A percentile compares a stretch with the other conserved stretches of the same genome.
Conservation (phyloP, 2,113 vertebrate genomes). For the Neotragus moschatus region DNA sequence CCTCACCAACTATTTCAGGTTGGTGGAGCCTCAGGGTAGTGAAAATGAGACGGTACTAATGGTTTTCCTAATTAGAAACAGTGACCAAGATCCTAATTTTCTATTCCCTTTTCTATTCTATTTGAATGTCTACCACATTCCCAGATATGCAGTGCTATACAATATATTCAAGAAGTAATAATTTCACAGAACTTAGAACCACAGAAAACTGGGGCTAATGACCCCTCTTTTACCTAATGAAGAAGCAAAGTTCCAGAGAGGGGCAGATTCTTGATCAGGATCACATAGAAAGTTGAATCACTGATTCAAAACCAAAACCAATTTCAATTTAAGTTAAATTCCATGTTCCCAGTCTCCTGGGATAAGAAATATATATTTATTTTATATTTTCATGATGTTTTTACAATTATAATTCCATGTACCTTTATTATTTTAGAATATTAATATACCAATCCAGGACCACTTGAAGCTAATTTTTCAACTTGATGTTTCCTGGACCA, state of each 20-base stretch:
- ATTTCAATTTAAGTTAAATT: not conserved
- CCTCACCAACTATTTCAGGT: conserved; percentile 2
- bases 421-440: not conserved
- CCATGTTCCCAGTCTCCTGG: not conserved
- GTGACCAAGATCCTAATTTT: conserved; percentile 50
- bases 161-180: conserved; percentile 44
- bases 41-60: conserved; percentile 44
- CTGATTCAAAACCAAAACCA: not conserved
- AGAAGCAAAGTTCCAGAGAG: not conserved
- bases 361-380: not conserved
- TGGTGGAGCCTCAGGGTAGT: not conserved
- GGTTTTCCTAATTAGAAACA: conserved; percentile 46
- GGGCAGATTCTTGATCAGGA: not conserved
- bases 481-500: not conserved
- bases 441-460: not conserved
- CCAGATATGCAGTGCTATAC: not conserved
- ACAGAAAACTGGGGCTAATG: not conserved
- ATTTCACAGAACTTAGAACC: conserved; percentile 20
- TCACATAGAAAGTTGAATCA: not conserved
- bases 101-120: too few relatives aligned
- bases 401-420: not conserved
- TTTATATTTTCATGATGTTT: not conserved
- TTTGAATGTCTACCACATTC: too few relatives aligned
- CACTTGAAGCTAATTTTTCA: conserved; percentile 10
- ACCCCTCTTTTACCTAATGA: not conserved